Conservation (phyloP, 2,797 vertebrate genomes). For the Falco rusticolus region DNA sequence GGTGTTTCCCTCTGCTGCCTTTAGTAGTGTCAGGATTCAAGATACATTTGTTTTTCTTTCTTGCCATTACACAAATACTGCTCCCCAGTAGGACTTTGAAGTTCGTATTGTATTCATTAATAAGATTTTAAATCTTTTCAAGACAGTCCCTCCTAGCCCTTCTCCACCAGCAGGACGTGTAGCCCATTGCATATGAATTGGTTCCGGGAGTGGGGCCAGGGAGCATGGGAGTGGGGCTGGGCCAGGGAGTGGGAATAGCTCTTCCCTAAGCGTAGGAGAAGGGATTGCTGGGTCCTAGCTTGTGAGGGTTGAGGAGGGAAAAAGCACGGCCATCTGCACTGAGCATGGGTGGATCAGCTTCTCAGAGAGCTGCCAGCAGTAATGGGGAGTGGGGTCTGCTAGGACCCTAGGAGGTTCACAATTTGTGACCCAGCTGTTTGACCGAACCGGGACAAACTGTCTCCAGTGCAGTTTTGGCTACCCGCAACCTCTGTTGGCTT, state of each 20-base stretch:
- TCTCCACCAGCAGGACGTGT: slow-evolving; percentile 35
- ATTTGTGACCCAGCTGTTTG: slow-evolving; percentile 18
- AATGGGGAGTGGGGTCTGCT: neutral
- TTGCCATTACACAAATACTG: slow-evolving; percentile 48
- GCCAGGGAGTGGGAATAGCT: neutral
- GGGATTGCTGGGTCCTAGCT: neutral
- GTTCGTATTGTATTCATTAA: slow-evolving; percentile 60
- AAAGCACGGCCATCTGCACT: accelerated
- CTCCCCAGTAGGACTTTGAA: slow-evolving; percentile 60
- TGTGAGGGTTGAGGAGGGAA: neutral
- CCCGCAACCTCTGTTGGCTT: slow-evolving; percentile 43
- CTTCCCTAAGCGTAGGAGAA: neutral
- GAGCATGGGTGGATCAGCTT: neutral
- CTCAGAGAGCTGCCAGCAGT: neutral
- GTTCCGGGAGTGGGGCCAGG: slow-evolving; percentile 26
- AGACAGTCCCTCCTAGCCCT: slow-evolving; percentile 30
- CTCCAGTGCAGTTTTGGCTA: slow-evolving; percentile 59
- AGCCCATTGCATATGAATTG: slow-evolving; percentile 37
- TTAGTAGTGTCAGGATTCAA: slow-evolving; percentile 38
- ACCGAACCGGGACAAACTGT: neutral
- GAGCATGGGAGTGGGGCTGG: neutral
- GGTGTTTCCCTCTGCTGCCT: neutral
- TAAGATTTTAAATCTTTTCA: slow-evolving; percentile 54
- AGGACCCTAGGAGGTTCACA: neutral
- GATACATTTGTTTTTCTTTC: slow-evolving; percentile 64